Percentiles rank a stretch among this genome's conserved stretches.
Conservation (phyloP, 2,113 vertebrate species). For the Aegotheles bennettii region DNA sequence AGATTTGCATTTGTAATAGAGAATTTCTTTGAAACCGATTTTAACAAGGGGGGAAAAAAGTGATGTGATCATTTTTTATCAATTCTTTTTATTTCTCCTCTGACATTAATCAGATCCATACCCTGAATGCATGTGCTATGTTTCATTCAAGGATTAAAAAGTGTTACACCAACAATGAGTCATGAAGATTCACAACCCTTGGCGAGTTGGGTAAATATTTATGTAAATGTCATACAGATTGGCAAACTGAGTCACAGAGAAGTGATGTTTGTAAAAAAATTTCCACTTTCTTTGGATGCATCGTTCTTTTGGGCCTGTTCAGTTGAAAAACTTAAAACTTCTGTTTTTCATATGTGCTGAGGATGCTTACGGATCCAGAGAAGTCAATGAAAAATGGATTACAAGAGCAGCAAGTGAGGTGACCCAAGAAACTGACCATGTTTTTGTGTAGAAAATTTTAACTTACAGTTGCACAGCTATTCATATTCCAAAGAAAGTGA, state of each 20-base stretch:
- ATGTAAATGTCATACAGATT: background rate
- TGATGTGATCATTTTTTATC: background rate
- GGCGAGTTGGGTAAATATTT: slow-evolving; percentile 5
- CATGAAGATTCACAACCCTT: slow-evolving; percentile 3
- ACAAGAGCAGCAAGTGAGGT: background rate
- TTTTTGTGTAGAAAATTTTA: background rate
- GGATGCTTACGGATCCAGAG: background rate
- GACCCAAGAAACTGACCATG: background rate
- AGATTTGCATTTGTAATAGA: background rate
- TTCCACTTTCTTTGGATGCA: background rate
- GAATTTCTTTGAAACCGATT: background rate
- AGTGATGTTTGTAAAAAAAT: background rate
- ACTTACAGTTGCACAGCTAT: background rate
- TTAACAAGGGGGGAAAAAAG: background rate
- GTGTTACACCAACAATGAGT: slow-evolving; percentile 20
- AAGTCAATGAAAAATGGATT: background rate
- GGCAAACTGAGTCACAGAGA: slow-evolving; percentile 1
- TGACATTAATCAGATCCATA: background rate
- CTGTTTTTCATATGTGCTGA: background rate
- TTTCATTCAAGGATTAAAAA: background rate
- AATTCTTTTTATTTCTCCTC: background rate
- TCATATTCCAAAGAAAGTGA: background rate
- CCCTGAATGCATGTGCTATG: background rate
- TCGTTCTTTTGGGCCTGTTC: background rate
- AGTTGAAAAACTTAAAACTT: background rate